Conservation (phyloP, 2,888 invertebrate genomes). For the Augiades crinisus region DNA sequence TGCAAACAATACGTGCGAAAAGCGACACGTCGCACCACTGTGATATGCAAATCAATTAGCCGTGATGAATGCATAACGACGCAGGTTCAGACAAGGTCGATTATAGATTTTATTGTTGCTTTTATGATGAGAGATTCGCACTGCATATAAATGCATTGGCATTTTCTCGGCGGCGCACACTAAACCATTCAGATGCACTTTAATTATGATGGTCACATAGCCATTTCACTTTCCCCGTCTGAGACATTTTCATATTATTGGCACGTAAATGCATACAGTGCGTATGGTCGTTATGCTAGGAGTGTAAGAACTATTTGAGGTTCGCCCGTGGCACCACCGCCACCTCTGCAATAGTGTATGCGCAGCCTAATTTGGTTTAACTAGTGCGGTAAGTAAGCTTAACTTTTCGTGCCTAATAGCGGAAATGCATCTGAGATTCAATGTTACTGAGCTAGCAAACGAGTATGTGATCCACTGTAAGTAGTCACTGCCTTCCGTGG, state of each 20-base stretch:
- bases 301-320: too few species aligned
- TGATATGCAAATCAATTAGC: conserved; percentile 27
- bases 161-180: conserved; percentile 6
- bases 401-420: too few species aligned
- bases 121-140: conserved; percentile 26
- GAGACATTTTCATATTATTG: conserved; percentile 5
- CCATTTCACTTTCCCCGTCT: conserved; percentile 9
- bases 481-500: too few species aligned
- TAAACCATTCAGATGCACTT: conserved; percentile 14
- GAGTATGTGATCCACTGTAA: too few species aligned
- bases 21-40: conserved; percentile 25
- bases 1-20: conserved; percentile 19
- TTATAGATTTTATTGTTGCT: conserved; percentile 27
- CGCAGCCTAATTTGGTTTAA: too few species aligned
- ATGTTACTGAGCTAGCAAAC: too few species aligned
- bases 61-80: conserved; percentile 19
- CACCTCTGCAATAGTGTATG: too few species aligned
- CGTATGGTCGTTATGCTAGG: too few species aligned
- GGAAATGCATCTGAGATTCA: too few species aligned
- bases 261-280: conserved; percentile 1
- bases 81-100: conserved; percentile 22
- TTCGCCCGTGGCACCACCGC: too few species aligned
- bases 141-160: conserved; percentile 21
- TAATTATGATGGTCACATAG: conserved; percentile 19
- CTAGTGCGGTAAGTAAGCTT: too few species aligned